Conservation (phyloP, 1,140 invertebrate genomes). For the Platyscapa corneri region DNA sequence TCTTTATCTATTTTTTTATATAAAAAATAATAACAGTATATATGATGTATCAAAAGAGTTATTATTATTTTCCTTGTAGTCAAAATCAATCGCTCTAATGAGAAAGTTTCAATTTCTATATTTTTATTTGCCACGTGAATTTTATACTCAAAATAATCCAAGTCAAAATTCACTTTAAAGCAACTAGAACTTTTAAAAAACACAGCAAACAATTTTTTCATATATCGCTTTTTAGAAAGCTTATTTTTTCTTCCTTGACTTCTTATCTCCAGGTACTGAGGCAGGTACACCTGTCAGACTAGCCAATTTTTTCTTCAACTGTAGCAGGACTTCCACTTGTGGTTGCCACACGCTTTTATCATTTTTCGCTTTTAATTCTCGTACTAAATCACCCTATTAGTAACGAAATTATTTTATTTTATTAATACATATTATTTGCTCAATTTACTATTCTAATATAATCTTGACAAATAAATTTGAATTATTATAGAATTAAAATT, state of each 20-base stretch:
- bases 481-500: not conserved
- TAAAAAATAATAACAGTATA: constrained; percentile 5
- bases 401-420: constrained; percentile 9
- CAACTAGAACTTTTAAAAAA: not conserved
- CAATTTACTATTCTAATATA: not conserved
- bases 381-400: constrained; percentile 82
- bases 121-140: constrained; percentile 2
- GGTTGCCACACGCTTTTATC: constrained; percentile 84
- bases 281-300: constrained; percentile 6
- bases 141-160: constrained; percentile 17
- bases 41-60: constrained; percentile 15
- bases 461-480: not conserved
- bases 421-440: not conserved
- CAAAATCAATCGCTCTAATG: constrained; percentile 16
- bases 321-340: constrained; percentile 83
- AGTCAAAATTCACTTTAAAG: constrained; percentile 3
- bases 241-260: constrained; percentile 48
- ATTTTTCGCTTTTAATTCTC: constrained; percentile 83
- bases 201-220: not conserved
- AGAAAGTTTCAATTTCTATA: constrained; percentile 19
- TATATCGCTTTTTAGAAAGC: not conserved
- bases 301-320: constrained; percentile 80
- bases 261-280: constrained; percentile 6
- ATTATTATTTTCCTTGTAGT: constrained; percentile 21
- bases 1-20: not conserved